phyloP scores from a whole-genome alignment of 1,140 invertebrate genomes.

The Idris sp. region DNA sequence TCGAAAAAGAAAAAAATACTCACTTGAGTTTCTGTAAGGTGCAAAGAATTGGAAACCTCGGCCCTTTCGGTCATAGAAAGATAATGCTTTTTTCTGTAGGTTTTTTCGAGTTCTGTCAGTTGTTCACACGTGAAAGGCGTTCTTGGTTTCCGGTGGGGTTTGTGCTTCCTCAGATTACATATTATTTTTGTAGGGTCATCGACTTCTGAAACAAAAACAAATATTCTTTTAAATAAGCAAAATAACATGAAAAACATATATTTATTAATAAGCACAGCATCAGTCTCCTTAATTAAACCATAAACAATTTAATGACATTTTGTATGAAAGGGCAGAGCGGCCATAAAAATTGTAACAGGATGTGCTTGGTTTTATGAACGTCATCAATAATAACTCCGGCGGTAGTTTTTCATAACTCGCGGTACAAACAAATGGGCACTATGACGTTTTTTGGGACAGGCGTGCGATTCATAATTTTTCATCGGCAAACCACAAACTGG shows the following conservation, averaged over 20 bases:
- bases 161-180: constrained; percentile 95
- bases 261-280: too few relatives aligned
- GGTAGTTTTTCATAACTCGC: constrained; percentile 59
- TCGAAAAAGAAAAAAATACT: constrained; percentile 46
- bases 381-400: constrained; percentile 57
- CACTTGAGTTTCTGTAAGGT: constrained; percentile 96
- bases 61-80: constrained; percentile 97
- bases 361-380: constrained; percentile 16
- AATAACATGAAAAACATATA: too few relatives aligned
- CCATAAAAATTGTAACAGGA: constrained; percentile 20
- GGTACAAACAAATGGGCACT: constrained; percentile 52
- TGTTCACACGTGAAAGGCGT: constrained; percentile 99
- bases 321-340: not conserved
- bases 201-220: constrained; percentile 80
- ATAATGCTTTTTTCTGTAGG: constrained; percentile 98
- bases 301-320: not conserved
- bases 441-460: constrained; percentile 61
- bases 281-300: not conserved
- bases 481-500: constrained; percentile 69
- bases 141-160: constrained; percentile 97
- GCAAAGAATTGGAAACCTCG: constrained; percentile 95
- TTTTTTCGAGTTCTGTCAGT: constrained; percentile 94
- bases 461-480: constrained; percentile 74
- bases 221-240: not conserved
- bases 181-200: constrained; percentile 90